These are phyloP conservation scores for Synodontis membranacea DNA, from an alignment of 2,113 vertebrate genomes.

Conservation along the genomic window DNA sequence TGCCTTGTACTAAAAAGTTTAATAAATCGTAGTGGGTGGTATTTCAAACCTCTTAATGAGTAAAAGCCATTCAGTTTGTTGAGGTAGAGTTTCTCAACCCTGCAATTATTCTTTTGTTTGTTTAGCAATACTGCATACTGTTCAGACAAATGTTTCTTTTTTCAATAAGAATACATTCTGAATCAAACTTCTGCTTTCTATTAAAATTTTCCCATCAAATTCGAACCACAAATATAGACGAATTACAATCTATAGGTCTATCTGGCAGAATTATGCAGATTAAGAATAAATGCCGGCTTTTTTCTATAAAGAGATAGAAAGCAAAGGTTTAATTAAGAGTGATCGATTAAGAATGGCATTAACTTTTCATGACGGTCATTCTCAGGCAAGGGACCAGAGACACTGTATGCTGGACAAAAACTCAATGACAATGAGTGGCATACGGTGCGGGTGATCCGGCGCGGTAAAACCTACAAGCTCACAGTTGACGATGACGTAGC, in stretches of 20 bases:
- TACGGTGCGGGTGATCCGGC: constrained; percentile 94
- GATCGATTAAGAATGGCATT: constrained; percentile 68
- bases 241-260: neutral
- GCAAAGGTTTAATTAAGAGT: constrained; percentile 72
- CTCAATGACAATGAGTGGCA: constrained; percentile 99
- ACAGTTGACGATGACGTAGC: constrained; percentile 97
- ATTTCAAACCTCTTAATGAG: constrained; percentile 62
- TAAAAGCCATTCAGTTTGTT: constrained; percentile 56
- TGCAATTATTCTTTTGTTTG: constrained; percentile 3
- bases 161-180: constrained; percentile 31
- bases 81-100: constrained; percentile 13
- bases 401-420: constrained; percentile 96
- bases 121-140: constrained; percentile 2
- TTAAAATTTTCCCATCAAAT: neutral
- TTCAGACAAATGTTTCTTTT: constrained; percentile 2
- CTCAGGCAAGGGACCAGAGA: constrained; percentile 98
- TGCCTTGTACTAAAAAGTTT: neutral
- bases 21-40: constrained; percentile 34
- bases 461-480: constrained; percentile 96
- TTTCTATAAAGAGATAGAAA: constrained; percentile 53
- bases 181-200: constrained; percentile 75
- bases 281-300: neutral
- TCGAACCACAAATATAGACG: neutral
- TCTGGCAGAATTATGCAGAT: neutral
- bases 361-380: constrained; percentile 78